Conservation (phyloP, 2,888 invertebrate species). For the Tortricodes alternella region DNA sequence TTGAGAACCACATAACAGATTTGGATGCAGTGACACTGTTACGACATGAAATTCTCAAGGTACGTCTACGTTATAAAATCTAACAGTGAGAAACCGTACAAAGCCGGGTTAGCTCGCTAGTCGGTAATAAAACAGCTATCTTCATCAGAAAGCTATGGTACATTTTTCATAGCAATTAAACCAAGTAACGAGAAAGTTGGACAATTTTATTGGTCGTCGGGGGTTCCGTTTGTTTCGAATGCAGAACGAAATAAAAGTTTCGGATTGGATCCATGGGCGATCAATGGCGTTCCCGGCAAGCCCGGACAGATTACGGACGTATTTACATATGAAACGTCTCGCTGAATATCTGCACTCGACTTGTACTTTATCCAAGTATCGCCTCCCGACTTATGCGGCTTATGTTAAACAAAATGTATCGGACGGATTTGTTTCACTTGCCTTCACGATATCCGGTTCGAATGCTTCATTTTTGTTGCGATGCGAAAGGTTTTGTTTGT, state of each 20-base stretch:
- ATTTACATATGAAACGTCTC: slow-evolving; percentile 80
- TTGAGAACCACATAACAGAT: too few relatives aligned
- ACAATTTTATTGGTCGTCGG: slow-evolving; percentile 20
- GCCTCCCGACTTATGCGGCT: slow-evolving; percentile 52
- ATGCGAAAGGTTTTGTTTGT: too few relatives aligned
- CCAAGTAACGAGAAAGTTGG: slow-evolving; percentile 19
- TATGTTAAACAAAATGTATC: slow-evolving; percentile 31
- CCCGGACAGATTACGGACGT: slow-evolving; percentile 69
- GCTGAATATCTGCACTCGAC: slow-evolving; percentile 67
- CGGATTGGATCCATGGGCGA: slow-evolving; percentile 60
- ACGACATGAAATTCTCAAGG: too few relatives aligned
- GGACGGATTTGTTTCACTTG: slow-evolving; percentile 30
- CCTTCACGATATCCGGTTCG: slow-evolving; percentile 6
- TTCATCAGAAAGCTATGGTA: too few relatives aligned
- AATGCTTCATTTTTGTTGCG: slow-evolving; percentile 3
- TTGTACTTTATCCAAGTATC: slow-evolving; percentile 60
- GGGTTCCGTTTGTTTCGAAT: slow-evolving; percentile 20
- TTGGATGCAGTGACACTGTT: too few relatives aligned
- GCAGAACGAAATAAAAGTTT: slow-evolving; percentile 49
- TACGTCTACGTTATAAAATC: too few relatives aligned
- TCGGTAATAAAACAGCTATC: too few relatives aligned
- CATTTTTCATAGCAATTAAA: slow-evolving; percentile 21
- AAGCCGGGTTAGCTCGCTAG: too few relatives aligned
- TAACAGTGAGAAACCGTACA: too few relatives aligned
- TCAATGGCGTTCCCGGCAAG: slow-evolving; percentile 63